A percentile compares a stretch with the other conserved stretches of the same genome.
Conservation (phyloP, 2,888 invertebrate genomes). For the Nasonovia ribisnigri region DNA sequence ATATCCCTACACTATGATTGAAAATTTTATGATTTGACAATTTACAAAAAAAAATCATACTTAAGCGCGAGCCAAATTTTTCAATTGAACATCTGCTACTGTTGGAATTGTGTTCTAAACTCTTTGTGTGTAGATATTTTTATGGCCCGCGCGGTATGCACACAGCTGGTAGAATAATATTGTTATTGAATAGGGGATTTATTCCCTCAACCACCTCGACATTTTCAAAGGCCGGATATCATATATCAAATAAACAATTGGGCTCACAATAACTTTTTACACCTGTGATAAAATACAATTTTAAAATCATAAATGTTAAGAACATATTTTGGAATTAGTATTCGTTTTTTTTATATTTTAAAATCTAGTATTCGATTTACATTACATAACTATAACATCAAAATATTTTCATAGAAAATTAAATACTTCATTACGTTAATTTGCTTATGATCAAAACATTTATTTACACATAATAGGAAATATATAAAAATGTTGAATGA, state of each 20-base stretch:
- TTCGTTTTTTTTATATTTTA: neutral
- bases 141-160: neutral
- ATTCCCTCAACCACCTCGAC: conserved; percentile 3
- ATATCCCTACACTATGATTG: neutral
- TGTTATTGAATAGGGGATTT: conserved; percentile 39
- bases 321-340: neutral
- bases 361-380: neutral
- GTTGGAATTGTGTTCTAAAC: conserved; percentile 30
- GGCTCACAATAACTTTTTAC: conserved; percentile 53
- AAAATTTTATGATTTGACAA: conserved; percentile 40
- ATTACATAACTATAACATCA: neutral
- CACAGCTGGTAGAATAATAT: conserved; percentile 51
- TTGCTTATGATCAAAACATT: neutral
- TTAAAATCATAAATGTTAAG: neutral
- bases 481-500: neutral
- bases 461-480: neutral
- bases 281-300: conserved; percentile 46
- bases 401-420: neutral
- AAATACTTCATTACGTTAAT: neutral
- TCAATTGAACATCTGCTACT: conserved; percentile 55
- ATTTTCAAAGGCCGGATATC: conserved; percentile 60
- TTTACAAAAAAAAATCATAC: conserved; percentile 44
- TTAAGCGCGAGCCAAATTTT: conserved; percentile 49
- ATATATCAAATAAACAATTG: conserved; percentile 55
- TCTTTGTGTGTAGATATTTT: conserved; percentile 30